Base-by-base conservation (phyloP, 2,113 vertebrate species). In the Piprites chloris region DNA sequence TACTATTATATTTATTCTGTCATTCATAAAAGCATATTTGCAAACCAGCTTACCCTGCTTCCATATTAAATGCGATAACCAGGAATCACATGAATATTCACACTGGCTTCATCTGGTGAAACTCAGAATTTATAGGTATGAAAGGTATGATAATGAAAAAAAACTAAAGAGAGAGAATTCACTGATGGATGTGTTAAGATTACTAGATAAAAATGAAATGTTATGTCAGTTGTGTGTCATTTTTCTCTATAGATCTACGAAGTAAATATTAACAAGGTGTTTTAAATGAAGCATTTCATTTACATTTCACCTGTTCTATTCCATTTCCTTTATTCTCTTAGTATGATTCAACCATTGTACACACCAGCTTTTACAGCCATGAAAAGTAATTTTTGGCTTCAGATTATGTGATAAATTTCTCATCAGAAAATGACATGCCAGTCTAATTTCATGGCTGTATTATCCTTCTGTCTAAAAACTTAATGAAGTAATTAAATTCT, bases 401-500 rank as follows among this genome's bases (percentile, higher is more conserved):
- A 89, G 89, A 84, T 91, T 85, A 41, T 20, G 68, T 49, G 86
- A 96, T 93, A 95, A 94, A 96, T 95, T 97, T 95, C 93, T 88
- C 95, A 86, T 89, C 89, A 83, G 87, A 88, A 96, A 96, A 97
- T 97, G 94, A 83, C 65, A 85, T 0, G 32, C 96, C 96, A 96
- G 37, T 81, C 83, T 92, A 72, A 96, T 97, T 97, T 97, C 91
- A 94, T 84, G 94, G 67, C 42, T 85, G 42, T 78, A 87, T 92
- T 95, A 95, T 94, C 66, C 76, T 95, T 92, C 92, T 96, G 90
- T 89, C 92, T 90, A 91, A 93, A 95, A 95, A 79, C 74, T 62
- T 92, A 91, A 97, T 21, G 0, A 95, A 91, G 73, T 97, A 94
- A 97, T 96, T 96, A 95, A 76, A 94, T 96, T 95, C 71, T 89